Conservation (phyloP, 2,113 vertebrate genomes). For the Mirza zaza region DNA sequence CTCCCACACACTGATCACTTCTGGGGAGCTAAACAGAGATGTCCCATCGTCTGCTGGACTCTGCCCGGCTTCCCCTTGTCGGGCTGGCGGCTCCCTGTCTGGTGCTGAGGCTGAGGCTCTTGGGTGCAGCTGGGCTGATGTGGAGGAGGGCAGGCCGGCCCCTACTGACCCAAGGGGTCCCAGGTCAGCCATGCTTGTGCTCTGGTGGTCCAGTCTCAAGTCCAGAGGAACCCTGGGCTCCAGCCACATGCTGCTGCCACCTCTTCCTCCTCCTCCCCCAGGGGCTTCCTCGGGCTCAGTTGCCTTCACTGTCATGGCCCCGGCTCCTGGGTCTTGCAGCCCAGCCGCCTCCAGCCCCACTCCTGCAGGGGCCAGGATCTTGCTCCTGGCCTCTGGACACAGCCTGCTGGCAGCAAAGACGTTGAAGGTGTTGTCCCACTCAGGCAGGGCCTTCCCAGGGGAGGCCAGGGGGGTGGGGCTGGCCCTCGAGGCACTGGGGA, state of each 20-base stretch:
- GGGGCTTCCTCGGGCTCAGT: slow-evolving; percentile 19
- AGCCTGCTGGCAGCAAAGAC: slow-evolving; percentile 90
- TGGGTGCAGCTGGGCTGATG: neutral
- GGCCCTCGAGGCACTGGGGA: slow-evolving; percentile 90
- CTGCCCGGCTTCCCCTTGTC: slow-evolving; percentile 43
- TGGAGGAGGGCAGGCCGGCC: neutral
- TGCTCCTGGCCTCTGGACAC: slow-evolving; percentile 75
- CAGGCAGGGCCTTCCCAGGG: slow-evolving; percentile 71
- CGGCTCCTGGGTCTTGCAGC: slow-evolving; percentile 11
- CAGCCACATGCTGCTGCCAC: slow-evolving; percentile 49
- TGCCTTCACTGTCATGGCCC: slow-evolving; percentile 36
- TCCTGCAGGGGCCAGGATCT: slow-evolving; percentile 51
- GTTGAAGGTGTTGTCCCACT: slow-evolving; percentile 92
- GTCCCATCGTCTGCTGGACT: slow-evolving; percentile 57
- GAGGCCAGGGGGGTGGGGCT: slow-evolving; percentile 81
- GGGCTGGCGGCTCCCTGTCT: slow-evolving; percentile 3
- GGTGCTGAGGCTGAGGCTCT: slow-evolving; percentile 4
- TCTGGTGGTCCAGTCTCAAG: slow-evolving; percentile 47
- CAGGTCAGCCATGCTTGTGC: neutral
- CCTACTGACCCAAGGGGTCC: neutral
- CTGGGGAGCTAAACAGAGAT: slow-evolving; percentile 69
- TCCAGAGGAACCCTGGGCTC: slow-evolving; percentile 49
- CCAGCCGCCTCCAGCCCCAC: slow-evolving; percentile 73
- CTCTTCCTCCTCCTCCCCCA: slow-evolving; percentile 45
- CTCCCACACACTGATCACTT: slow-evolving; percentile 68